phyloP scores from a whole-genome alignment of 1,140 invertebrate species.

The Kradibia gibbosae region DNA sequence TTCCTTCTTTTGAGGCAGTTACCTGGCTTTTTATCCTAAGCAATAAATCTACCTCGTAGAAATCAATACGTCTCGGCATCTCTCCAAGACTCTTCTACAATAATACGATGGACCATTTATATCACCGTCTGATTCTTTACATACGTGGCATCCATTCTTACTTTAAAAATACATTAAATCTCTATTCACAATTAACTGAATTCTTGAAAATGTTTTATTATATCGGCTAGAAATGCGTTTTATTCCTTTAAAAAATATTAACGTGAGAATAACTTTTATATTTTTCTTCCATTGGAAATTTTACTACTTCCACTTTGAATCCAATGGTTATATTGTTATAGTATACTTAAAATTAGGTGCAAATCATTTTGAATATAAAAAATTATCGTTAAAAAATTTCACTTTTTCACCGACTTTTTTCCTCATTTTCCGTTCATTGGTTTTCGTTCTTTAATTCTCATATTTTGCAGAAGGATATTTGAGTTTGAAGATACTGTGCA shows the following conservation, averaged over 20 bases:
- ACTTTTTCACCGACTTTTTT: background rate
- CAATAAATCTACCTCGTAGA: conserved; percentile 24
- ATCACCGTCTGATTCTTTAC: background rate
- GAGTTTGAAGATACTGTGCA: too few species aligned
- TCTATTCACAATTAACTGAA: background rate
- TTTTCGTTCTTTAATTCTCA: background rate
- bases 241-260: background rate
- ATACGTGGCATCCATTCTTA: background rate
- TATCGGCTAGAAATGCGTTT: background rate
- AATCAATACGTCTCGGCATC: conserved; percentile 40
- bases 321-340: background rate
- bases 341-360: background rate
- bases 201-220: background rate
- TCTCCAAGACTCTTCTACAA: conserved; percentile 22
- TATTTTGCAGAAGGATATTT: background rate
- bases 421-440: background rate
- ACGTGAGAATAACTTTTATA: background rate
- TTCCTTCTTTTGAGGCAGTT: conserved; percentile 7
- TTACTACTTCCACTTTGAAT: background rate
- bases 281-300: background rate
- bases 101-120: conserved; percentile 12
- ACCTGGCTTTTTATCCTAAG: conserved; percentile 38
- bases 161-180: background rate
- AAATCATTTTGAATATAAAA: background rate
- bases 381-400: conserved; percentile 6